These are phyloP conservation scores for Laspeyria flexula DNA, from an alignment of 2,888 invertebrate species.

Conservation along the genomic window DNA sequence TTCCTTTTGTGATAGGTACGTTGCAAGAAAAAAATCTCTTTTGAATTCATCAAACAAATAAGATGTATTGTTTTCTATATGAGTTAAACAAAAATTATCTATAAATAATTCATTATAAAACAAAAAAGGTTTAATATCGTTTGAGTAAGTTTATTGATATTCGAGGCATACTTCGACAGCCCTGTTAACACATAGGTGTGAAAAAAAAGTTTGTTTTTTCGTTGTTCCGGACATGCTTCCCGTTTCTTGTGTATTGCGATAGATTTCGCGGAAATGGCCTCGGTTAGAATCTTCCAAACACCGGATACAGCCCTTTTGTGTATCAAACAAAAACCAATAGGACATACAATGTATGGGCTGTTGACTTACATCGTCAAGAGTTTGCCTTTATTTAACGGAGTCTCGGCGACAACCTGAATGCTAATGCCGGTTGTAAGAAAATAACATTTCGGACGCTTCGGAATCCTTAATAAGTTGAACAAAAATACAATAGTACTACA, in stretches of 20 bases:
- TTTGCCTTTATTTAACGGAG: slow-evolving; percentile 65
- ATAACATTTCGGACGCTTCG: slow-evolving; percentile 53
- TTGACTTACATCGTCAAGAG: slow-evolving; percentile 68
- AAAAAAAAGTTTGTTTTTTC: slow-evolving; percentile 69
- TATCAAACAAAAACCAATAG: slow-evolving; percentile 67
- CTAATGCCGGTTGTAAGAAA: slow-evolving; percentile 61
- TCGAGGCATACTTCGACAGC: slow-evolving; percentile 42
- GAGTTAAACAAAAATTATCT: too few relatives aligned
- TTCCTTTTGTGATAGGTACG: neutral
- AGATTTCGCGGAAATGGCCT: slow-evolving; percentile 79
- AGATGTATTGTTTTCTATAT: too few relatives aligned
- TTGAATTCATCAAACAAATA: too few relatives aligned
- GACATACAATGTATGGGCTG: slow-evolving; percentile 63
- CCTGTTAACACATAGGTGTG: slow-evolving; percentile 57
- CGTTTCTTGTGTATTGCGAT: slow-evolving; percentile 80
- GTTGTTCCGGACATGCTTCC: slow-evolving; percentile 84
- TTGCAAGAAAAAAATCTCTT: neutral
- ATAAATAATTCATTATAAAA: neutral
- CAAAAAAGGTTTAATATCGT: neutral
- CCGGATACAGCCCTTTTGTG: slow-evolving; percentile 83
- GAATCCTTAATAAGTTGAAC: slow-evolving; percentile 56
- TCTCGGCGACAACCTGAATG: slow-evolving; percentile 54
- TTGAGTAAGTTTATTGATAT: neutral
- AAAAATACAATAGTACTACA: slow-evolving; percentile 44
- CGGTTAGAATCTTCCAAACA: slow-evolving; percentile 64